These are phyloP conservation scores for Furcula furcula DNA, from an alignment of 2,888 invertebrate genomes.

Conservation along the genomic window DNA sequence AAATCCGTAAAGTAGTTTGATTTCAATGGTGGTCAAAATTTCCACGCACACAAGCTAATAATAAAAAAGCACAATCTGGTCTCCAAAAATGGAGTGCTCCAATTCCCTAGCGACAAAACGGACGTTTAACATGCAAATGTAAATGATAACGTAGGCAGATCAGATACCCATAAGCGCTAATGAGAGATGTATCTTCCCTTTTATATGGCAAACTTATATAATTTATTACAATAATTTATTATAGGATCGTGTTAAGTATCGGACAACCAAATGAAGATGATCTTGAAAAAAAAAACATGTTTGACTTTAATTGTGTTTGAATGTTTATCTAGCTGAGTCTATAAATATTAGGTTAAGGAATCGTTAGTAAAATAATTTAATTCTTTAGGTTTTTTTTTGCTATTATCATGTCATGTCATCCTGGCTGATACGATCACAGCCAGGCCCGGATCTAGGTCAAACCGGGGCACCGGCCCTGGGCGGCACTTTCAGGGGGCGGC, in stretches of 20 bases:
- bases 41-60: too few relatives aligned
- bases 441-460: too few relatives aligned
- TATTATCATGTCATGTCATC: too few relatives aligned
- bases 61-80: too few relatives aligned
- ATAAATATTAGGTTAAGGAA: neutral
- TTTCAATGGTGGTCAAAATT: too few relatives aligned
- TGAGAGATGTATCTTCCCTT: conserved; percentile 21
- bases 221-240: conserved; percentile 22
- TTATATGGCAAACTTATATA: conserved; percentile 21
- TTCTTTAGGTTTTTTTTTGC: too few relatives aligned
- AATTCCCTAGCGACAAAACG: conserved; percentile 10
- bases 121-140: conserved; percentile 26
- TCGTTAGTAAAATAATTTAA: neutral
- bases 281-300: conserved; percentile 9
- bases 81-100: conserved; percentile 16
- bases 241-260: conserved; percentile 15
- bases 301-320: too few relatives aligned
- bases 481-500: too few relatives aligned
- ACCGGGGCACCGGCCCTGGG: too few relatives aligned
- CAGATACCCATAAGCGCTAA: conserved; percentile 17
- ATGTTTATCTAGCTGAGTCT: neutral
- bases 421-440: too few relatives aligned
- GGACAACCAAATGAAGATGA: conserved; percentile 9
- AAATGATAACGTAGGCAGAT: conserved; percentile 29
- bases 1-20: too few relatives aligned